Conservation (phyloP, 2,113 vertebrate species). For the Crotalus horridus region DNA sequence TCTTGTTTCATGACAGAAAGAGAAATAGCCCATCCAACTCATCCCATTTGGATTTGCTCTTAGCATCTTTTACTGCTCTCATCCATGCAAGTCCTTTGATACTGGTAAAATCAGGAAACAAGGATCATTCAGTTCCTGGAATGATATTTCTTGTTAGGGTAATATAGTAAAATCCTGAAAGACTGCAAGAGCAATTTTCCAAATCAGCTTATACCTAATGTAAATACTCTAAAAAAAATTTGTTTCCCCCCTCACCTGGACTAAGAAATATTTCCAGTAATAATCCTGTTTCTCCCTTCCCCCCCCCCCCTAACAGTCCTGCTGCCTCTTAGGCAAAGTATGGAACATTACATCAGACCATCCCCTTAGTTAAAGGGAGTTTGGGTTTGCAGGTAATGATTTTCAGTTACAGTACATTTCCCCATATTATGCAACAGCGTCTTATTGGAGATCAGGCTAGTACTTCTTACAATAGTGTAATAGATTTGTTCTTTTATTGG, state of each 20-base stretch:
- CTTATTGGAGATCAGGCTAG: background rate
- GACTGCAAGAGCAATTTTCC: background rate
- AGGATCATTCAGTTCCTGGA: background rate
- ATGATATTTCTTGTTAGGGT: background rate
- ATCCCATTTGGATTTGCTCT: background rate
- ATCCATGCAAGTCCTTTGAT: background rate
- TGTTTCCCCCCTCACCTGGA: background rate
- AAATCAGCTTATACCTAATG: background rate
- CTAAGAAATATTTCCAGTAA: background rate
- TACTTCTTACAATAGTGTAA: background rate
- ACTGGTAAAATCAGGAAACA: background rate
- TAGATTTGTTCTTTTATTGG: background rate
- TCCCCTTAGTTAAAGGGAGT: background rate
- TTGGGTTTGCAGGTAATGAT: background rate
- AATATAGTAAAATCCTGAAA: background rate
- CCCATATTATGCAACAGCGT: background rate
- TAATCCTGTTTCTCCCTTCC: background rate
- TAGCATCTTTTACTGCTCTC: background rate
- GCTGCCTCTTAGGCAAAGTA: background rate
- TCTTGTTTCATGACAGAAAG: background rate
- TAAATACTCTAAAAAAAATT: background rate
- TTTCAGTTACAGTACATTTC: background rate
- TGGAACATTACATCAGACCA: background rate
- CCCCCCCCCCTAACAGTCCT: background rate
- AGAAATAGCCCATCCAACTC: background rate